Percentiles rank a stretch among this genome's conserved stretches.
These are phyloP conservation scores for Zingel zingel DNA, from an alignment of 2,113 vertebrate genomes.

Conservation along the genomic window DNA sequence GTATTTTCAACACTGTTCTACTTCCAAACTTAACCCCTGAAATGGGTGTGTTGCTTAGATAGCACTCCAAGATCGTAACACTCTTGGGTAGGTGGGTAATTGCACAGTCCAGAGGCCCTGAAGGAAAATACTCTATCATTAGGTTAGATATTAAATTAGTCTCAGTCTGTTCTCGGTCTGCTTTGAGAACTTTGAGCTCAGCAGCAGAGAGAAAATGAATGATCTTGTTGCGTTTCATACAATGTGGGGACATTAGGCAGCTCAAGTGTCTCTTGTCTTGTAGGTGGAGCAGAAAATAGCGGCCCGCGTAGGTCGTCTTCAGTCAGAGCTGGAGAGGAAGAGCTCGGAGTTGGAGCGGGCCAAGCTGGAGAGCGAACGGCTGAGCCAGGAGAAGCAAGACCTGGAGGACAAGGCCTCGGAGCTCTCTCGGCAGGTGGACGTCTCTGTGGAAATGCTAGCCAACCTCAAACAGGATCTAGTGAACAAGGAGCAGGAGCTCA, in stretches of 20 bases:
- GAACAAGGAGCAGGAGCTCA: constrained; percentile 97
- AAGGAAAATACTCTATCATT: constrained; percentile 3
- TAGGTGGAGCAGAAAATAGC: constrained; percentile 98
- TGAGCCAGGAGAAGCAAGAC: constrained; percentile 96
- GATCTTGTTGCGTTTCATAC: neutral
- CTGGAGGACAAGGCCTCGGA: constrained; percentile 95
- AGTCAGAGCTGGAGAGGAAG: constrained; percentile 96
- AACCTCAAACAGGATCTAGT: constrained; percentile 98
- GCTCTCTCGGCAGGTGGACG: constrained; percentile 96
- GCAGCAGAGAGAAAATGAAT: constrained; percentile 12
- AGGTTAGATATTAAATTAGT: neutral
- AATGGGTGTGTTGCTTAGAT: neutral
- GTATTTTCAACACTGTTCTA: no score
- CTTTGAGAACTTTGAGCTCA: constrained; percentile 6
- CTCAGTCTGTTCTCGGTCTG: neutral
- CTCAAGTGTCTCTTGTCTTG: constrained; percentile 19
- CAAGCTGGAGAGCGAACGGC: constrained; percentile 91
- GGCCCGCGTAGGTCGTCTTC: constrained; percentile 93
- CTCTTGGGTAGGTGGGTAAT: neutral
- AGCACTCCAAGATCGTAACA: neutral
- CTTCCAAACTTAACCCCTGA: neutral
- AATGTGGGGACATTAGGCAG: neutral
- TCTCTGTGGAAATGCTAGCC: constrained; percentile 98
- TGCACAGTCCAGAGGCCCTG: neutral
- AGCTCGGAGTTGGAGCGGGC: constrained; percentile 96